Evolutionary conservation across 2,797 vertebrate genomes (phyloP).

Genomic region (Sylvia borin): DNA sequence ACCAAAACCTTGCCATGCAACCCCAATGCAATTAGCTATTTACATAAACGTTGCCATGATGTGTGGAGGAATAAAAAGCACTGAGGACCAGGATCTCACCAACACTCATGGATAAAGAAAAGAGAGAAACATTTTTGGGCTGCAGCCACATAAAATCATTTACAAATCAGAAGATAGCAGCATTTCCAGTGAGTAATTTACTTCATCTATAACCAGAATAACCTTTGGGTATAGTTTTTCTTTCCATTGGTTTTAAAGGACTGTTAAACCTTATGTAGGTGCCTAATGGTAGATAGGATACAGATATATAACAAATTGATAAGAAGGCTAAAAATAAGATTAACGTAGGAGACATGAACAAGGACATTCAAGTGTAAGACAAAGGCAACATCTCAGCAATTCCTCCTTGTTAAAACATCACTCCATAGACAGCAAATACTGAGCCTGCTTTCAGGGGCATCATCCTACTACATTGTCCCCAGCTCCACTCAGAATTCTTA

Average conservation of each 20-base stretch:
- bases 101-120: background rate
- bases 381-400: background rate
- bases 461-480: background rate
- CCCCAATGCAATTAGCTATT: background rate
- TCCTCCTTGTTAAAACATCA: background rate
- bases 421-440: background rate
- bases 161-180: background rate
- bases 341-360: background rate
- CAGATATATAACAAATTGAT: background rate
- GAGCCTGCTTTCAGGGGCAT: background rate
- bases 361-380: background rate
- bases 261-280: background rate
- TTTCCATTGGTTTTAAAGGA: background rate
- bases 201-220: background rate
- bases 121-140: background rate
- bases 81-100: background rate
- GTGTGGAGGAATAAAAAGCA: background rate
- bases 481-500: background rate
- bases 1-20: background rate
- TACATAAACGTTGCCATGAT: background rate
- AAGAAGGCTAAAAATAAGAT: background rate
- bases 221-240: background rate
- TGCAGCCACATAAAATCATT: background rate
- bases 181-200: background rate
- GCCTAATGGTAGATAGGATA: background rate